Percentiles rank a stretch among this genome's conserved stretches.
These are phyloP conservation scores for Melanotaenia parkinsoni DNA, from an alignment of 2,797 vertebrate genomes.

Conservation along the genomic window DNA sequence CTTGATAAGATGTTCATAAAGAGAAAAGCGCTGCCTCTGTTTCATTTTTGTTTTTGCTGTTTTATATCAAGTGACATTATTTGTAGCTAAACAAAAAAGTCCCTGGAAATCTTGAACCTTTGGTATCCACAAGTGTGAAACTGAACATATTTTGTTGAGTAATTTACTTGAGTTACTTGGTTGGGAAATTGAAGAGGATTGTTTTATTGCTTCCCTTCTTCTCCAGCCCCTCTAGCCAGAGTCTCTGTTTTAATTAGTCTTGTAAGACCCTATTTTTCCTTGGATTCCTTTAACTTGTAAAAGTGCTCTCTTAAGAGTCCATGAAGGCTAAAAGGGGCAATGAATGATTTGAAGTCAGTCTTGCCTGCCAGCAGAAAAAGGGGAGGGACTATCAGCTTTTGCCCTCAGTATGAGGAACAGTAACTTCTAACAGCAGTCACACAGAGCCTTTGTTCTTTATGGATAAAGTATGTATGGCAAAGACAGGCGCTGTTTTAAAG, in stretches of 20 bases:
- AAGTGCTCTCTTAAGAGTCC: slow-evolving; percentile 69
- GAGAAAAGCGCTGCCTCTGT: slow-evolving; percentile 13
- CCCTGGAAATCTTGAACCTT: slow-evolving; percentile 39
- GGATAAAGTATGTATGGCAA: slow-evolving; percentile 75
- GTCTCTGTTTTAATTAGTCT: slow-evolving; percentile 76
- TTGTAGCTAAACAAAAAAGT: slow-evolving; percentile 16
- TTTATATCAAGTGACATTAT: neutral
- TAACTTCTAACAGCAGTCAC: slow-evolving; percentile 80
- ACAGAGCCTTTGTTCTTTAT: slow-evolving; percentile 80
- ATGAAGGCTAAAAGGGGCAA: slow-evolving; percentile 77
- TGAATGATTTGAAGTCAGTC: slow-evolving; percentile 79
- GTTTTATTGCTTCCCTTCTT: slow-evolving; percentile 68
- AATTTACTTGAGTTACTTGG: slow-evolving; percentile 69
- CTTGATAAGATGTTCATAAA: slow-evolving; percentile 24
- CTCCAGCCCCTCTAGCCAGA: slow-evolving; percentile 59
- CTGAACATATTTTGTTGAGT: slow-evolving; percentile 60
- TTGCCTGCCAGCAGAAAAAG: slow-evolving; percentile 59
- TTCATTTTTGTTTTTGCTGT: neutral
- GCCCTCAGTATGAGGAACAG: slow-evolving; percentile 72
- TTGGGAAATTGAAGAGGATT: slow-evolving; percentile 66
- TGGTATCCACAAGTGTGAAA: slow-evolving; percentile 47
- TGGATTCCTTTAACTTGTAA: slow-evolving; percentile 73
- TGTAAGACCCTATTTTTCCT: slow-evolving; percentile 73
- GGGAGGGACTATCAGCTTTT: slow-evolving; percentile 62
- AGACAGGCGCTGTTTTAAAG: slow-evolving; percentile 68